Conservation (phyloP, 2,113 vertebrate species). For the Oreamnos americanus region DNA sequence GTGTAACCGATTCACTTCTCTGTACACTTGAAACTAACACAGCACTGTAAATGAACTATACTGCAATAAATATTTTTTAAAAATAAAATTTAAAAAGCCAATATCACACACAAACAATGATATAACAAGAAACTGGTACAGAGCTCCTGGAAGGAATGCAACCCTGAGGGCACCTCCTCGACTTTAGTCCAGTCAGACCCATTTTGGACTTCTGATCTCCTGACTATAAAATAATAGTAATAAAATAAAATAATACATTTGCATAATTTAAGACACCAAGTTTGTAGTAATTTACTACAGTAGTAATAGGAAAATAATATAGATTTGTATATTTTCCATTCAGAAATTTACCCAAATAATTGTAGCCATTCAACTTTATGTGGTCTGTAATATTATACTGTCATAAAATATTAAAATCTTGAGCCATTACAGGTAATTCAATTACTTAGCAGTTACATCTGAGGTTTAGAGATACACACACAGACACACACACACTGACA, state of each 20-base stretch:
- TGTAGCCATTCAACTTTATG: background rate
- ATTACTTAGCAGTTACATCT: background rate
- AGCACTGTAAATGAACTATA: background rate
- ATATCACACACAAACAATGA: background rate
- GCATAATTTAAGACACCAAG: background rate
- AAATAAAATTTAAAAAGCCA: background rate
- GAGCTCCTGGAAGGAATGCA: background rate
- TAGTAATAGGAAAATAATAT: background rate
- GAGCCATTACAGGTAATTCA: background rate
- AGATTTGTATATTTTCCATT: background rate
- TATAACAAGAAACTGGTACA: background rate
- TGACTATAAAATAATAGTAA: background rate
- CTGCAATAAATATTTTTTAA: background rate
- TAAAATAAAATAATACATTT: background rate
- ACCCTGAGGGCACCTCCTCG: rapidly evolving
- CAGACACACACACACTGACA: background rate
- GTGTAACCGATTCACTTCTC: rapidly evolving
- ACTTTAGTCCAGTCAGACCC: background rate
- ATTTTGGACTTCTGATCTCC: background rate
- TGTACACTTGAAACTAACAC: background rate
- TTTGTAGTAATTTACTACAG: background rate
- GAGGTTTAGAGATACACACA: background rate
- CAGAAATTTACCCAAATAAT: background rate
- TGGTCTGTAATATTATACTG: background rate
- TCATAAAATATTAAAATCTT: background rate